Evolutionary conservation across 2,888 invertebrate genomes (phyloP), one percentile per base, ranked within the genome.

Genomic region (Thumatha senex): DNA sequence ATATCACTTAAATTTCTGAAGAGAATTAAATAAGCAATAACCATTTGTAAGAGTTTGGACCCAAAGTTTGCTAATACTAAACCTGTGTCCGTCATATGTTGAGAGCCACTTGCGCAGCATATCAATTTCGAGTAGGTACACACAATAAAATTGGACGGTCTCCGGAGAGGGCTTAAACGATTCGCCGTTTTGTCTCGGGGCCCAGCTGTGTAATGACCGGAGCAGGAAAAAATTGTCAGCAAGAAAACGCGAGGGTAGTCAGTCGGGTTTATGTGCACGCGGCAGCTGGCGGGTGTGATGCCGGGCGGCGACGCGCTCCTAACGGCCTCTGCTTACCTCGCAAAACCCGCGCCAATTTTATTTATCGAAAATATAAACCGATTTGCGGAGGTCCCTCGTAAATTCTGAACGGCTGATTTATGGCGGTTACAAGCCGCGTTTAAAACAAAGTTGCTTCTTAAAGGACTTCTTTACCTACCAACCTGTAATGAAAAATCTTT

Each of bases 351-450:
- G 90, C 90, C 90, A 89, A 90, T 90, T 91, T 90, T 91, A 91
- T 91, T 91, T 91, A 91, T 91, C 91, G 91, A 90, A 90, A 90
- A 90, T 91, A 90, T 91, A 91, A 91, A 90, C 89, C 90, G 89
- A 90, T 91, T 90, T 89, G 86, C 90, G 81, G 86, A 88, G 86
- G 85, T 78, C 84, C 84, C 78, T 88, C 90, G 89, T 90, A 90
- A 90, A 89, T 82, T 86, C 83, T 76, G 80, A 82, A 87, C 80
- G 82, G 80, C 80, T 88, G 89, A 90, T 90, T 90, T 90, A 90
- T 89, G 80, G 84, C 84, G 86, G 85, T 82, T 86, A 85, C 89
- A 83, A 78, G 86, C 74, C 86, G 87, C 82, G 89, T 84, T 85
- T 83, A 80, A 81, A 82, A 86, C 83, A 82, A 86, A 84, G 81